These are phyloP conservation scores for Lucilia cuprina DNA, from an alignment of 1,140 invertebrate species.

Conservation along the genomic window DNA sequence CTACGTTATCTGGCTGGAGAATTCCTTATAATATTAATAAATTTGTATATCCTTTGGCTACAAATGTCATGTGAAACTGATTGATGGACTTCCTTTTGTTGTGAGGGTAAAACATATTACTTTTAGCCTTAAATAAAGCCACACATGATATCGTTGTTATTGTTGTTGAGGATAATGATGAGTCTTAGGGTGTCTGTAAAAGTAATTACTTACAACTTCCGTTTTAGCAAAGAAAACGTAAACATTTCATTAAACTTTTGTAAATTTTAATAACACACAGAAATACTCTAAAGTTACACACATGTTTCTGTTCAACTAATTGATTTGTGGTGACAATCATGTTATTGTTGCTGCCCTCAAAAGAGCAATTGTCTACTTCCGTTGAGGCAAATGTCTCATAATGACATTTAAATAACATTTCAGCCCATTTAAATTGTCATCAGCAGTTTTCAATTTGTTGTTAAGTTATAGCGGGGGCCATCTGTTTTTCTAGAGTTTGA, in stretches of 20 bases:
- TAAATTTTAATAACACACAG: background rate
- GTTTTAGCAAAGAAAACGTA: background rate
- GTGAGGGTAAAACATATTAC: background rate
- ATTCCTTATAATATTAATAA: background rate
- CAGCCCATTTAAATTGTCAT: background rate
- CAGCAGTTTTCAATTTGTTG: background rate
- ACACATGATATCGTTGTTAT: background rate
- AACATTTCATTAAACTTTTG: background rate
- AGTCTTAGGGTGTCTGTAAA: background rate
- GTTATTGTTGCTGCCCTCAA: background rate
- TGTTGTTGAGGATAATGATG: background rate
- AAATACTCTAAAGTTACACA: background rate
- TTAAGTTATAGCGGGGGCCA: background rate
- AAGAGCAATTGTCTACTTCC: background rate
- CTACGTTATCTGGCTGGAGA: background rate
- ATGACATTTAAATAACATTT: background rate
- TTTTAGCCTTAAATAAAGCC: background rate
- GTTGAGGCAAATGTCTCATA: background rate
- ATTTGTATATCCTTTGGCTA: background rate
- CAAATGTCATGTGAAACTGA: background rate
- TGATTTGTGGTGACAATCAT: slow-evolving; percentile 7
- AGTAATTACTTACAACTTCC: slow-evolving; percentile 11
- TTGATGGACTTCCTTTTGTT: background rate
- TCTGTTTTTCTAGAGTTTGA: background rate
- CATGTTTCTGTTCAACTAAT: background rate